Evolutionary conservation across 2,888 invertebrate species (phyloP), one percentile per base, ranked within the genome.

Genomic region (Pemphredon lugubris): DNA sequence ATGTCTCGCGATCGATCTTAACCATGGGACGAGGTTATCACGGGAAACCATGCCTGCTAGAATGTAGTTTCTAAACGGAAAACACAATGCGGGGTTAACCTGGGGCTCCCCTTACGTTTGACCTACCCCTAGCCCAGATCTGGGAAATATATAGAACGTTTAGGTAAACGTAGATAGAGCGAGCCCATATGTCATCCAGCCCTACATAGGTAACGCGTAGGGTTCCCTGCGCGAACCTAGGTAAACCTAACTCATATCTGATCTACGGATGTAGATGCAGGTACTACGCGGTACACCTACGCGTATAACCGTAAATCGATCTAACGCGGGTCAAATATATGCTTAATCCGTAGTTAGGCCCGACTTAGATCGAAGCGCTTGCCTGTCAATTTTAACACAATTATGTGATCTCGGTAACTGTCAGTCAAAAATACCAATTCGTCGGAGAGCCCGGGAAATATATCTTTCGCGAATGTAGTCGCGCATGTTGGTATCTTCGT

Each of bases 161-260:
- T 50, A 50, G 71, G 71, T 59, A 69, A 71, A 69, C 68, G 69
- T 63, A 51, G 63, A 63, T 48, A 63, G 26, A 71, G 48, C 54
- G 34, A 21, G 20, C 21, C 30, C 50, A 44, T 72, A 64, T 30
- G 64, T 72, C 69, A 69, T 26, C 54, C 32, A 50, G 13, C 58
- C 63, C 48, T n/a, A n/a, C n/a, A n/a, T 30, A 21, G 21, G 6
- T 55, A 48, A 54, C 13, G 42, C 55, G 42, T 53, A 30, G 63
- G 23, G 7, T 32, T 34, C 44, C 26, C 34, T 37, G 54, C 39
- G 37, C 14, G 54, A 30, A 64, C 50, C 42, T 55, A 51, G 54
- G 59, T 55, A 64, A 69, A 72, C 50, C 64, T 58, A 54, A 59
- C 40, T 64, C 70, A 51, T 65, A 70, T 72, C 72, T 50, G 59